Percentiles rank a stretch among this genome's conserved stretches.
These are phyloP conservation scores for Bellardia bayeri DNA, from an alignment of 2,888 invertebrate genomes.

Conservation along the genomic window DNA sequence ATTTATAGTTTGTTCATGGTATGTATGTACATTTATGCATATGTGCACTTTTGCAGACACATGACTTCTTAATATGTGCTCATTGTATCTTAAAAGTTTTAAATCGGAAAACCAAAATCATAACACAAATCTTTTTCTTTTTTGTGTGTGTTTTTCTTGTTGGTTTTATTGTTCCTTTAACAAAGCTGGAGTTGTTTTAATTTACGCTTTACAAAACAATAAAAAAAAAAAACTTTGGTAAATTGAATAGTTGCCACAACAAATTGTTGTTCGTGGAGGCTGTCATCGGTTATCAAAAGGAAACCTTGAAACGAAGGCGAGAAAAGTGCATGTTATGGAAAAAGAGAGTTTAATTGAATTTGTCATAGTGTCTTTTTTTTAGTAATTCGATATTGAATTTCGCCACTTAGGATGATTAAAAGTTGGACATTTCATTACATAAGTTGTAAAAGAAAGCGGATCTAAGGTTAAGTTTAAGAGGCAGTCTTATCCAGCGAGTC, in stretches of 20 bases:
- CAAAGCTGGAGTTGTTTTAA: conserved; percentile 30
- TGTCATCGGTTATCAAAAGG: conserved; percentile 44
- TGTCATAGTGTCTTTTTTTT: neutral
- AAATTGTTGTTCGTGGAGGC: conserved; percentile 42
- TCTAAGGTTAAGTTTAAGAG: too few species aligned
- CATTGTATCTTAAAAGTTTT: neutral
- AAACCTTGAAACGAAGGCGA: conserved; percentile 31
- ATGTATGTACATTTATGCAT: neutral
- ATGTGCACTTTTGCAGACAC: conserved; percentile 30
- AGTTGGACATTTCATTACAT: neutral
- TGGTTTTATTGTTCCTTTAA: conserved; percentile 46
- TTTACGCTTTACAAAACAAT: conserved; percentile 37
- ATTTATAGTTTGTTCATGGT: conserved; percentile 44
- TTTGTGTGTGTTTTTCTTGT: neutral
- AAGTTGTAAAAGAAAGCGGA: neutral
- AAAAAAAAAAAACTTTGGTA: neutral
- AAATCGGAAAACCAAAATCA: conserved; percentile 50
- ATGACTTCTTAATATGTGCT: conserved; percentile 59
- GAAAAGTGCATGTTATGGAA: conserved; percentile 19
- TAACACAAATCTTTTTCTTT: conserved; percentile 36
- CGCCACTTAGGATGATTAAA: conserved; percentile 10
- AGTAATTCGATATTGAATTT: conserved; percentile 24
- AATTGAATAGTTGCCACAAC: conserved; percentile 49
- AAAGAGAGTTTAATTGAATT: conserved; percentile 40
- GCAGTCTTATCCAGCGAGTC: too few species aligned